Base-by-base conservation (phyloP, 1,140 invertebrate species). In the Nasonia giraulti region DNA sequence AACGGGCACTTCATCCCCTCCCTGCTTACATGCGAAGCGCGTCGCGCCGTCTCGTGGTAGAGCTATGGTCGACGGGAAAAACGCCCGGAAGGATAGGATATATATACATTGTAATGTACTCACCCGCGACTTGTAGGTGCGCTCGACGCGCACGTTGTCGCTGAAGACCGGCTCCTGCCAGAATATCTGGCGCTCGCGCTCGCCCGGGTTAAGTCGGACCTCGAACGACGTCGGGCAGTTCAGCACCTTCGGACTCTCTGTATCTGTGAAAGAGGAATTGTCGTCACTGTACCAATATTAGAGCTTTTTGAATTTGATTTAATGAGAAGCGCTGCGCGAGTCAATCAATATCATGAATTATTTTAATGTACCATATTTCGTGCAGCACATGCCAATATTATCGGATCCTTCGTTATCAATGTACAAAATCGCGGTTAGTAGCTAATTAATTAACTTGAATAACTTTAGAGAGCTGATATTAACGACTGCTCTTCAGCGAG, bases 151-250 rank as follows among this genome's bases (percentile, higher is more conserved):
- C 12, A 95, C 93, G 88, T 96, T 95, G 88, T 96, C 95, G 14
- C 91, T 92, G 87, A 96, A 96, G 12, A 93, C 90, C 0, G 96
- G 96, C 87, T 96, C 96, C 77, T 94, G 93, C 96, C 96, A 96
- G 81, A 93, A 93, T 40, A 96, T 94, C 20, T 93, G 91, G 40
- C 94, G 92, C 71, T 93, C 93, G 0, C 89, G 90, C 89, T 95
- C 94, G 17, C 94, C 94, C 40, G 92, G 91, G 77, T 91, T 91
- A 68, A 96, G 88, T 12, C 92, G 88, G 6, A 95, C 94, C 78
- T 95, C 94, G 87, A 96, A 94, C 2, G 95, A 95, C 66, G 93
- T 91, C 0, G 96, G 96, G 89, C 96, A 96, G 83, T 92, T 93
- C 37, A 90, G 89, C 17, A 95, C 93, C 78, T 90, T 90, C 11